Base-by-base conservation (phyloP, 2,888 invertebrate species). In the Idaea biselata region DNA sequence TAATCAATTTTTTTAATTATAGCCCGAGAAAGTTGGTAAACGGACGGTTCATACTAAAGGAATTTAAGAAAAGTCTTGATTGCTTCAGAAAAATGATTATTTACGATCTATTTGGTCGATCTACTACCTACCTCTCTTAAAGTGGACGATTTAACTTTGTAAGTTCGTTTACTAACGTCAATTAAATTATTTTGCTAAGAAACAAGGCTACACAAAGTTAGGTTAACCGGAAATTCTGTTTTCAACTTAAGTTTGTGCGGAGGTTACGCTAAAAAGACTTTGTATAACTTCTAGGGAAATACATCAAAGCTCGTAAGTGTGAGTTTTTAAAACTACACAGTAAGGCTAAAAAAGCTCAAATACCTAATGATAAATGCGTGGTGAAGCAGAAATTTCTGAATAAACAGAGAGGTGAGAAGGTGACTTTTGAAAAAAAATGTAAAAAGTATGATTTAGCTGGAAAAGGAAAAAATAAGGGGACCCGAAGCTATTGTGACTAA, bases 1-100 rank as follows among this genome's bases (percentile, higher is more conserved):
- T 71, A 77, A 80, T 79, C 74, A 77, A 75, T 78, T 78, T 79
- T 69, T 73, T 73, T 76, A 77, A 75, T 78, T 78, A 74, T 66
- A 71, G 68, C 62, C 66, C 68, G 68, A 68, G 65, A 55, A 67
- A 71, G 65, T 67, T 66, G 18, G 18, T 53, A 14, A 3, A 33
- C 33, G 33, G 33, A 33, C 33, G 33, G 5, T 33, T 33, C 6
- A 33, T 33, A 33, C 1, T 14, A 33, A 33, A 33, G 33, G 33
- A 33, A 33, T 44, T 44, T 44, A 44, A 44, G 14, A 14, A 44
- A 44, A 8, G 44, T 14, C 44, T 44, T 8, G 44, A 8, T 14
- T 44, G 44, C 0, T 44, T 44, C 11, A 44, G 11, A 44, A 44
- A 44, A 44, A 44, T 11, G 6, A 11, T 44, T 44, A 44, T 44